These are phyloP conservation scores for Rhea americana DNA, from an alignment of 2,113 vertebrate species.

Conservation along the genomic window DNA sequence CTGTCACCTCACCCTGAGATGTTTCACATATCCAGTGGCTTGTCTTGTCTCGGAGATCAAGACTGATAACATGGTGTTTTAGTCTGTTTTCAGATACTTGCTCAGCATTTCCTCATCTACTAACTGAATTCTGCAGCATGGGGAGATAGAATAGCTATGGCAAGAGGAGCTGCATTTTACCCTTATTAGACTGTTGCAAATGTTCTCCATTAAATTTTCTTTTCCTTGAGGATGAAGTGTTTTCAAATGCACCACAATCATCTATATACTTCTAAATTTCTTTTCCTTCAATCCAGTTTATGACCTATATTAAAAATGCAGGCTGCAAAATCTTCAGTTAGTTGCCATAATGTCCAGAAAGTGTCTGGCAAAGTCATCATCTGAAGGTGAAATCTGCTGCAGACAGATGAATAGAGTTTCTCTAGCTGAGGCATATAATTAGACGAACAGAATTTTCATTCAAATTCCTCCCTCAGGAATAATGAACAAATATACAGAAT, in stretches of 20 bases:
- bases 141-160: neutral
- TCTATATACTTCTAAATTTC: neutral
- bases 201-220: neutral
- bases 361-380: slow-evolving; percentile 60
- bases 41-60: neutral
- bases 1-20: neutral
- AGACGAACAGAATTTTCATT: slow-evolving; percentile 50
- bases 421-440: slow-evolving; percentile 45
- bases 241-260: slow-evolving; percentile 3
- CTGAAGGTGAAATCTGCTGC: slow-evolving; percentile 54
- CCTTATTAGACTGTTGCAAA: neutral
- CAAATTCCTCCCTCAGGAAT: slow-evolving; percentile 30
- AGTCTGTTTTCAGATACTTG: neutral
- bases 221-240: neutral
- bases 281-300: neutral
- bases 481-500: slow-evolving; percentile 39
- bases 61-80: neutral
- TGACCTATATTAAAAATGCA: slow-evolving; percentile 34
- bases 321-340: slow-evolving; percentile 26
- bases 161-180: neutral
- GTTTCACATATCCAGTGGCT: neutral
- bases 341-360: slow-evolving; percentile 39
- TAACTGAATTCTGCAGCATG: neutral
- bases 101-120: neutral
- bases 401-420: slow-evolving; percentile 33